Conservation (phyloP, 1,140 invertebrate species). For the Brachionus rotundiformis region DNA sequence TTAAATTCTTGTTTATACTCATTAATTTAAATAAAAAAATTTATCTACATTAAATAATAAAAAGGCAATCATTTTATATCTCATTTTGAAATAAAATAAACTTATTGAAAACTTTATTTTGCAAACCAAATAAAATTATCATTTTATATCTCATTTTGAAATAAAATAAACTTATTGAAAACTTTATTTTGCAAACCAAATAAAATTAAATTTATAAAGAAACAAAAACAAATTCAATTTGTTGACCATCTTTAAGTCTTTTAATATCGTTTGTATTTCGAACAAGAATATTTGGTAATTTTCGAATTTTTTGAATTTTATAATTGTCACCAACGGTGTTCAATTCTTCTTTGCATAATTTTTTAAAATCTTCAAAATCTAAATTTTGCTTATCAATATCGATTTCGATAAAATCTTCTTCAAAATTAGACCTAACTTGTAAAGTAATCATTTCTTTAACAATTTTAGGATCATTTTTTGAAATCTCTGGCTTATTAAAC, state of each 20-base stretch:
- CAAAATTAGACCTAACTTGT: conserved; percentile 1
- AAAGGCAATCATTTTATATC: too few species aligned
- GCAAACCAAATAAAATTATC: too few species aligned
- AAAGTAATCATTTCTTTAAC: neutral
- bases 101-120: too few species aligned
- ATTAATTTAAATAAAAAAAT: too few species aligned
- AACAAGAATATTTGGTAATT: conserved; percentile 38
- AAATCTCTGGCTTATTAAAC: neutral
- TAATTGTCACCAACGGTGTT: neutral
- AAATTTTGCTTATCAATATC: conserved; percentile 32
- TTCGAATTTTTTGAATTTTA: conserved; percentile 24
- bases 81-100: too few species aligned
- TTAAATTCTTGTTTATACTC: too few species aligned
- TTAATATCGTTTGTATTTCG: conserved; percentile 46
- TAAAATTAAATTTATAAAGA: neutral
- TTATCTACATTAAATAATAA: too few species aligned
- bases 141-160: too few species aligned
- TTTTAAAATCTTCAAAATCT: neutral
- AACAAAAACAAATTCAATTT: conserved; percentile 48
- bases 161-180: neutral
- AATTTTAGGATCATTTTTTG: neutral
- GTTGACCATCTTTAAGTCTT: conserved; percentile 39
- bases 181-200: neutral
- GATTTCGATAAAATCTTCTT: conserved; percentile 42
- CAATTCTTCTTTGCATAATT: neutral